Conservation (phyloP, 1,140 invertebrate species). For the Kradibia gibbosae region DNA sequence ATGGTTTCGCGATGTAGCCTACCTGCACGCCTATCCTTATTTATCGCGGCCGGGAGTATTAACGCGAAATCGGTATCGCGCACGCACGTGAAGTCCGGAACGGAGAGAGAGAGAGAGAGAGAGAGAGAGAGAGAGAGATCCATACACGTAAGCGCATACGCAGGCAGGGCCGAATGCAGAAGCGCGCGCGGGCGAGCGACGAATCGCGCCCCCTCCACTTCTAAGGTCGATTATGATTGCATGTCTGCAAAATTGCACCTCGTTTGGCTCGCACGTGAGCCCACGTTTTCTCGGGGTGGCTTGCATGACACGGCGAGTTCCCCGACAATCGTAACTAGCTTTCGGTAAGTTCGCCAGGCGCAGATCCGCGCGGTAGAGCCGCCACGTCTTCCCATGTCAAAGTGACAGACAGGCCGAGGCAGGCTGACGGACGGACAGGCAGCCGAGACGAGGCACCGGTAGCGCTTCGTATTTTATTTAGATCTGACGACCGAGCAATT, state of each 20-base stretch:
- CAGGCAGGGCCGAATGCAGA: too few species aligned
- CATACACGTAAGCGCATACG: too few species aligned
- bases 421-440: slow-evolving; percentile 67
- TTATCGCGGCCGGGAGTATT: neutral
- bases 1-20: neutral
- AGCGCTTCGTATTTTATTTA: slow-evolving; percentile 73
- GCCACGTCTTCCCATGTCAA: slow-evolving; percentile 72
- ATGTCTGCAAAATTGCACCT: slow-evolving; percentile 67
- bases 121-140: too few species aligned
- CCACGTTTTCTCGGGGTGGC: slow-evolving; percentile 48
- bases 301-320: slow-evolving; percentile 71
- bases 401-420: slow-evolving; percentile 70
- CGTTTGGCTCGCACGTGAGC: slow-evolving; percentile 42
- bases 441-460: slow-evolving; percentile 62
- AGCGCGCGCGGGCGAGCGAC: too few species aligned
- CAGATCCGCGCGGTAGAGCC: slow-evolving; percentile 46
- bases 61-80: neutral
- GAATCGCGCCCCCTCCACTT: slow-evolving; percentile 4
- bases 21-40: neutral
- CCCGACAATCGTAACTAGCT: slow-evolving; percentile 71
- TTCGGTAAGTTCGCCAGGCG: slow-evolving; percentile 62
- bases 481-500: slow-evolving; percentile 71
- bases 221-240: slow-evolving; percentile 66
- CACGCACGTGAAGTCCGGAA: neutral
- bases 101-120: too few species aligned